Percentiles rank a stretch among this genome's conserved stretches.
phyloP scores from a whole-genome alignment of 2,888 invertebrate species.

The Euproctis similis region DNA sequence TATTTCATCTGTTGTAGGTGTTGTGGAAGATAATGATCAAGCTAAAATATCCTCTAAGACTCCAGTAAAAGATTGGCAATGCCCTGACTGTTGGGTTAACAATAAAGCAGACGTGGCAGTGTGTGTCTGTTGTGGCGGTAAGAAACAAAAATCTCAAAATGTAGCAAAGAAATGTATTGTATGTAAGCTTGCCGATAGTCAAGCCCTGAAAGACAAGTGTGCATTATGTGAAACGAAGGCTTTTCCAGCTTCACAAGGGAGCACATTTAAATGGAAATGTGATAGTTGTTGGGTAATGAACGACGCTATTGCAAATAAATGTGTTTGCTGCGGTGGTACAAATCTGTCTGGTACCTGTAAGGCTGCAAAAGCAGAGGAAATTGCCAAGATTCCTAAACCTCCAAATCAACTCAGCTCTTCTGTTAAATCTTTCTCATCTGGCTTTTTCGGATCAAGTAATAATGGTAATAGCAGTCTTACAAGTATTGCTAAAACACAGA shows the following conservation, averaged over 20 bases:
- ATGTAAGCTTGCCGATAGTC: slow-evolving; percentile 31
- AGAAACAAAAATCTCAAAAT: slow-evolving; percentile 16
- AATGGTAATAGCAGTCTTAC: slow-evolving; percentile 24
- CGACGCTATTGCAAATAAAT: slow-evolving; percentile 29
- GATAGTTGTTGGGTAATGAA: slow-evolving; percentile 42
- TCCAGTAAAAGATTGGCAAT: slow-evolving; percentile 32
- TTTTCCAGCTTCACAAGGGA: slow-evolving; percentile 3
- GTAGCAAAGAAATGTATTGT: slow-evolving; percentile 27
- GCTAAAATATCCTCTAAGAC: background rate
- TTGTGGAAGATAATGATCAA: too few relatives aligned
- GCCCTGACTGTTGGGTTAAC: slow-evolving; percentile 37
- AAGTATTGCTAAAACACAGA: slow-evolving; percentile 33
- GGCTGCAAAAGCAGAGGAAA: background rate
- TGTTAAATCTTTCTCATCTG: background rate
- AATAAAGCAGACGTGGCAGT: slow-evolving; percentile 33
- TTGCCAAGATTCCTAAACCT: background rate
- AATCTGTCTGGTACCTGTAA: slow-evolving; percentile 18
- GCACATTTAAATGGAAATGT: slow-evolving; percentile 43
- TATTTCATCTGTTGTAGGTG: slow-evolving; percentile 25
- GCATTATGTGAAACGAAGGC: slow-evolving; percentile 31
- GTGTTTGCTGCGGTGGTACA: slow-evolving; percentile 34
- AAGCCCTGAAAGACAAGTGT: slow-evolving; percentile 31
- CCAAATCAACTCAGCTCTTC: background rate
- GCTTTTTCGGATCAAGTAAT: slow-evolving; percentile 5
- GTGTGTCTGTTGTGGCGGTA: slow-evolving; percentile 42